phyloP scores from a whole-genome alignment of 2,113 vertebrate genomes.

The Noturus placidus region DNA sequence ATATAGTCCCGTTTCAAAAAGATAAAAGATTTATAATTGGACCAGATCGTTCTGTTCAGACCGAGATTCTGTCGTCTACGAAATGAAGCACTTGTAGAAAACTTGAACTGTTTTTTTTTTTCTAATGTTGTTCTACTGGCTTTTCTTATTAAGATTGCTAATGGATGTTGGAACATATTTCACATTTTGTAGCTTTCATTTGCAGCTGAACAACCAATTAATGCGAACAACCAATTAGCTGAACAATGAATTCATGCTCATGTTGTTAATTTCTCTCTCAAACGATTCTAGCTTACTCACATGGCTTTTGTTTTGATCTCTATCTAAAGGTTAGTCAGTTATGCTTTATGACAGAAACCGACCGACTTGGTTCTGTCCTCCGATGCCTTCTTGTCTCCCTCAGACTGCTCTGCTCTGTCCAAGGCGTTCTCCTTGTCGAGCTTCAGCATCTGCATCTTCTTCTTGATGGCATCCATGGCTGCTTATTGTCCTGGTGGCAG shows the following conservation, averaged over 20 bases:
- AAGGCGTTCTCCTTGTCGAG: slow-evolving; percentile 98
- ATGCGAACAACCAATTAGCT: too few species aligned
- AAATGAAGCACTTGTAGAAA: neutral
- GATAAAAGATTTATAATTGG: neutral
- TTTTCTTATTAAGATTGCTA: neutral
- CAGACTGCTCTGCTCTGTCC: slow-evolving; percentile 95
- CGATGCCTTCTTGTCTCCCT: slow-evolving; percentile 93
- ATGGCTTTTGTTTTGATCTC: too few species aligned
- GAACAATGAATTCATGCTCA: too few species aligned
- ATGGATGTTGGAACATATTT: neutral
- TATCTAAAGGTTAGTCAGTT: neutral
- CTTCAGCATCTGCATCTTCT: slow-evolving; percentile 34
- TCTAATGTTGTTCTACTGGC: neutral
- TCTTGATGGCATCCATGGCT: slow-evolving; percentile 76
- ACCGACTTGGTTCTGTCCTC: slow-evolving; percentile 98
- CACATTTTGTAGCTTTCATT: neutral
- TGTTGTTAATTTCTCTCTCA: neutral
- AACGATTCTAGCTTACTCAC: neutral
- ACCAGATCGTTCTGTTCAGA: neutral
- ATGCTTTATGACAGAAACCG: slow-evolving; percentile 57
- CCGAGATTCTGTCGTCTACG: neutral
- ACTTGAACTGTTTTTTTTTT: neutral
- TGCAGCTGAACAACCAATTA: neutral
- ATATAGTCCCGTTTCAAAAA: neutral
- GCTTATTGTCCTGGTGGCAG: slow-evolving; percentile 66